Evolutionary conservation across 2,888 invertebrate genomes (phyloP), one percentile per base, ranked within the genome.

Genomic region (Drosophila monieri): DNA sequence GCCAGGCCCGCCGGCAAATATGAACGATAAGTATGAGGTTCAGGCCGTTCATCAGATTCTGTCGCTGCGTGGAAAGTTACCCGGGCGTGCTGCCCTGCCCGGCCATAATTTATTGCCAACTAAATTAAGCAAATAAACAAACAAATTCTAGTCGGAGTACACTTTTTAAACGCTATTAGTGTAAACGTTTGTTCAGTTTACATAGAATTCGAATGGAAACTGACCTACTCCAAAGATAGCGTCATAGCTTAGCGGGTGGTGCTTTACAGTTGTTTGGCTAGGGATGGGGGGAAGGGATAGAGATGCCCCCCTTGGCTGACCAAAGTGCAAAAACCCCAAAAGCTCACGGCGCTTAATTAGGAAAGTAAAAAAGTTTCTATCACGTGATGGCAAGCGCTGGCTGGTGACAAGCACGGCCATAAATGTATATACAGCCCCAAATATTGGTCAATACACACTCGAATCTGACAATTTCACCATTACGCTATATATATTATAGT

Each of bases 291-390:
- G n/a, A 1, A 0, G 0, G 18, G 18, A 18, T 18, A 18, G 39
- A 6, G 15, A 21, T 21, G 35, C 41, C 21, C 10, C 46, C 15
- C 48, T n/a, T n/a, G n/a, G n/a, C n/a, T 57, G 70, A 66, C 69
- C 83, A 81, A 81, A 81, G 80, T 81, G 80, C 80, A 85, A 81
- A 83, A 83, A 85, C 80, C 80, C 67, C 85, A 51, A 67, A 64
- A 55, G 60, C 60, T 60, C 58, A 30, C 60, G 60, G 52, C 70
- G 55, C 54, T 84, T 80, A 86, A 80, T 84, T 86, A 80, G 74
- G 77, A 68, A 57, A 71, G 78, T 67, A 67, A 74, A 84, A 84
- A 83, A 58, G 76, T 74, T 70, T 72, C 44, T 80, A 84, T 86
- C 83, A 84, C 83, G 83, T 84, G 83, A 84, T 80, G 74, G 58